Conservation (phyloP, 2,797 vertebrate genomes). For the Arctocebus calabarensis region DNA sequence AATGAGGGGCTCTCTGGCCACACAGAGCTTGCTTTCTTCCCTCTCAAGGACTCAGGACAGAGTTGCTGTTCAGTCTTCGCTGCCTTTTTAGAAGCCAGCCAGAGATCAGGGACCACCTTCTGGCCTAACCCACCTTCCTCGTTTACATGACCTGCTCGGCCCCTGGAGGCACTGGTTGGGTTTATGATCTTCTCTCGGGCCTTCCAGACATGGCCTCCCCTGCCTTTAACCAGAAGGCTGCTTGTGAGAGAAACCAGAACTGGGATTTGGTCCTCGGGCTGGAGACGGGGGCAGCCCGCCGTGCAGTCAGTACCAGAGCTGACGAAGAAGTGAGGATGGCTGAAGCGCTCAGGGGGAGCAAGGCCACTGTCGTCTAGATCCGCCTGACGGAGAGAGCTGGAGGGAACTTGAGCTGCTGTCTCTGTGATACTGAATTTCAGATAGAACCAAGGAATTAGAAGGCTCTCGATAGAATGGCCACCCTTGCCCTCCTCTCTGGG, state of each 20-base stretch:
- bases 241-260: not conserved
- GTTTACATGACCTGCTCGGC: not conserved
- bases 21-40: accelerated
- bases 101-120: not conserved
- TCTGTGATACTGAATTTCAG: not conserved
- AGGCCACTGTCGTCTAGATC: not conserved
- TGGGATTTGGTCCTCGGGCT: accelerated
- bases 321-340: slow-evolving; percentile 2
- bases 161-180: accelerated
- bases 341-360: slow-evolving; percentile 13
- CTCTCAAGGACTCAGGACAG: accelerated
- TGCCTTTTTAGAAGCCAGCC: not conserved
- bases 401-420: not conserved
- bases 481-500: not conserved
- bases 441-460: not conserved
- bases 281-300: not conserved
- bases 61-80: accelerated
- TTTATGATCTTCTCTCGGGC: not conserved
- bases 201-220: not conserved
- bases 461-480: not conserved
- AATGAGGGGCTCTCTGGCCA: not conserved
- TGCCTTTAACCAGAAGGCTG: not conserved
- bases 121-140: not conserved
- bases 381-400: slow-evolving; percentile 4
- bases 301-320: not conserved